Base-by-base conservation (phyloP, 2,113 vertebrate species). In the Rhineura floridana region DNA sequence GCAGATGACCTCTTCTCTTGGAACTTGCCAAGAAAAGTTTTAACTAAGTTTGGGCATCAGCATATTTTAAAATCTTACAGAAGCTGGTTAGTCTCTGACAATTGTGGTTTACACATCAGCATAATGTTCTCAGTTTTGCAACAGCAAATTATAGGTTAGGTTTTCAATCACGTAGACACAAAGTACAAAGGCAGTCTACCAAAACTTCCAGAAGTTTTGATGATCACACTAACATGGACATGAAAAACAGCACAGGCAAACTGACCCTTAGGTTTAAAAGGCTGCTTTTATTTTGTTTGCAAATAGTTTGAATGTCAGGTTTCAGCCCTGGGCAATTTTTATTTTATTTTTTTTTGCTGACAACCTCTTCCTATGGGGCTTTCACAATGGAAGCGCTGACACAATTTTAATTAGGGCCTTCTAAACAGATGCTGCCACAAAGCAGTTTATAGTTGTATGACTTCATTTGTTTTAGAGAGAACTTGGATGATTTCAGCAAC, bases 331-430 rank as follows among this genome's bases (percentile, higher is more conserved):
- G 81, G 91, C 84, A 90, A 93, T 91, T 90, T n/a, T n/a, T n/a
- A n/a, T n/a, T n/a, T n/a, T n/a, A n/a, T n/a, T n/a, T n/a, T 39
- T 88, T 94, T 94, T 91, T 94, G 91, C 88, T 89, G 89, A 94
- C 91, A 90, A 83, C 8, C 59, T 44, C 91, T 94, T 94, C 87
- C 91, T 93, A 93, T 94, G 87, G 39, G 86, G 89, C 85, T 88
- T 91, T 93, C 89, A 91, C 90, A 91, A 94, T 59, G 46, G 1
- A 50, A 95, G 86, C 87, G 94, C 94, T 93, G 93, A 94, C 80
- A 78, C 83, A 93, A 87, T 85, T 25, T 81, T 88, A 93, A 95
- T 94, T 92, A 93, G 91, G 84, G 85, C 88, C 93, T 90, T 1
- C 2, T 75, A 75, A 93, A 86, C 93, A 96, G 93, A 93, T 91